Conservation (phyloP, 2,888 invertebrate species). For the Lycocerus yunnanus region DNA sequence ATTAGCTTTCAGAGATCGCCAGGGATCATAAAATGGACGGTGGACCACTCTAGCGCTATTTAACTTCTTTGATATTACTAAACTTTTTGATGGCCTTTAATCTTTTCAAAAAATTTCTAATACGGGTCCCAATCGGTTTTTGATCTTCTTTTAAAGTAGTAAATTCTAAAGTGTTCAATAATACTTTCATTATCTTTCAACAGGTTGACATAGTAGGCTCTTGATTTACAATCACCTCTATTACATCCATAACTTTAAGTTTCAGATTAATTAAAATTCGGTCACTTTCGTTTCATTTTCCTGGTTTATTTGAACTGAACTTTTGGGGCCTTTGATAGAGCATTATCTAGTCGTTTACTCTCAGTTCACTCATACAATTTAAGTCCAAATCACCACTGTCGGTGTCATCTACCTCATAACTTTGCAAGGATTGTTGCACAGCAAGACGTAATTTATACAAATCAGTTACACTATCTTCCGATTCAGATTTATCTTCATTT, state of each 20-base stretch:
- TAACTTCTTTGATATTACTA: too few relatives aligned
- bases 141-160: conserved; percentile 71
- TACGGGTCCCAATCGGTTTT: conserved; percentile 66
- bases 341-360: conserved; percentile 70
- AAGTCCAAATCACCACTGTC: conserved; percentile 74
- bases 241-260: conserved; percentile 73
- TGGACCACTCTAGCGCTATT: too few relatives aligned
- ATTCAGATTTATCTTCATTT: conserved; percentile 40
- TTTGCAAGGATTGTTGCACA: conserved; percentile 71
- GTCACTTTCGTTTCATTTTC: conserved; percentile 65
- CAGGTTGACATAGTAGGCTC: conserved; percentile 70
- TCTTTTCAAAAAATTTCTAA: conserved; percentile 68
- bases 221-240: conserved; percentile 75
- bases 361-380: conserved; percentile 78
- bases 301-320: conserved; percentile 57
- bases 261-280: conserved; percentile 73
- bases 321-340: conserved; percentile 76
- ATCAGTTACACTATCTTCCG: conserved; percentile 64
- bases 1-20: too few relatives aligned
- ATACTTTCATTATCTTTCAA: conserved; percentile 70
- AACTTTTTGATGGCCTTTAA: too few relatives aligned
- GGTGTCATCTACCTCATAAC: conserved; percentile 59
- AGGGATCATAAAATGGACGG: too few relatives aligned
- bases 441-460: conserved; percentile 74
- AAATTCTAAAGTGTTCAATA: conserved; percentile 71